These are phyloP conservation scores for Echeneis naucrates DNA, from an alignment of 2,797 vertebrate genomes.

Conservation along the genomic window DNA sequence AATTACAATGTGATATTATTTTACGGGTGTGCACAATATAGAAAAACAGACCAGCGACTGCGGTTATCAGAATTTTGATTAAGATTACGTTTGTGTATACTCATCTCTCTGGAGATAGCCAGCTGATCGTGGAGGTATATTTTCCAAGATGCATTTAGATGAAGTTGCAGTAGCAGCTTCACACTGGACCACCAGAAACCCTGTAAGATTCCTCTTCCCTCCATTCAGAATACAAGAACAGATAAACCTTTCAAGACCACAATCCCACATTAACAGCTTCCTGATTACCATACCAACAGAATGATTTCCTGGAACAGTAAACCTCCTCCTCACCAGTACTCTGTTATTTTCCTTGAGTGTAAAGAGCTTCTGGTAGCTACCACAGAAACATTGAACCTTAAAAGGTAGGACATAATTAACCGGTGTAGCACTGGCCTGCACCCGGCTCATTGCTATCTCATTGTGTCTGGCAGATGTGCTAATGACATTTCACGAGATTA, in stretches of 20 bases:
- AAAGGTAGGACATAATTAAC: conserved; percentile 67
- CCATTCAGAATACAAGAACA: conserved; percentile 45
- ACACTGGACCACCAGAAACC: conserved; percentile 32
- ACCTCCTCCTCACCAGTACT: conserved; percentile 14
- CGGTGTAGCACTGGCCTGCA: conserved; percentile 23
- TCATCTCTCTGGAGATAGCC: conserved; percentile 58
- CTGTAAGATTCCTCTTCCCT: conserved; percentile 20
- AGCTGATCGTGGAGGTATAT: conserved; percentile 46
- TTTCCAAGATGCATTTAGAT: conserved; percentile 67
- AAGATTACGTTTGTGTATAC: conserved; percentile 72
- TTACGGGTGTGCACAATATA: conserved; percentile 47
- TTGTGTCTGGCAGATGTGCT: conserved; percentile 63
- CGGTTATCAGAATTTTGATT: conserved; percentile 78
- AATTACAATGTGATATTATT: conserved; percentile 73
- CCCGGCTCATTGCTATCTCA: conserved; percentile 45
- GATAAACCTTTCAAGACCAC: conserved; percentile 51
- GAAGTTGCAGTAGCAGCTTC: conserved; percentile 48
- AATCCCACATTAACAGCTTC: conserved; percentile 45
- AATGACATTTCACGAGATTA: conserved; percentile 75
- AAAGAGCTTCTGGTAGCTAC: conserved; percentile 34
- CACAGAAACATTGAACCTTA: conserved; percentile 54
- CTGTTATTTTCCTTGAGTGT: conserved; percentile 41
- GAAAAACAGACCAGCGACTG: conserved; percentile 36
- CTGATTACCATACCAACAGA: conserved; percentile 37
- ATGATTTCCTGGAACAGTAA: conserved; percentile 20